Evolutionary conservation across 30 jellyfish, hydroid and myxozoan genomes (phyloP).

Genomic region (Cassiopea xamachana): DNA sequence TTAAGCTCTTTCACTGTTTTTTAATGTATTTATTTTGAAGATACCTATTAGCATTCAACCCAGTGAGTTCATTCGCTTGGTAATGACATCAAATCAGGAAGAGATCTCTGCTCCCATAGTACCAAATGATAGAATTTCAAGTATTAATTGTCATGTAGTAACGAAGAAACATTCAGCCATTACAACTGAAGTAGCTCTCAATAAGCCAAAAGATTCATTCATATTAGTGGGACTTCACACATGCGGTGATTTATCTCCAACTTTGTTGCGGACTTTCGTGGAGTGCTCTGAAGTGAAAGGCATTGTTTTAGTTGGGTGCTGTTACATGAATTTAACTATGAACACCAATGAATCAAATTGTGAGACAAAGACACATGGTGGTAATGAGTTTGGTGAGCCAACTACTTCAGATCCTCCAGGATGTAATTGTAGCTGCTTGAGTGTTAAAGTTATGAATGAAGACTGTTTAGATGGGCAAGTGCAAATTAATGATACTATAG

Average conservation of each 20-base stretch:
- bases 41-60: constrained; percentile 4
- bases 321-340: constrained; percentile 80
- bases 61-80: constrained; percentile 2
- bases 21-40: neutral
- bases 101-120: neutral
- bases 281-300: constrained; percentile 64
- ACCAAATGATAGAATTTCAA: neutral
- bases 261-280: constrained; percentile 76
- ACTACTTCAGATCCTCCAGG: neutral
- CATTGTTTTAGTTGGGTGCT: constrained; percentile 82
- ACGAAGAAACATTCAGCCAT: neutral
- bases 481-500: too few relatives aligned
- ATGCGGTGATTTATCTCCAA: constrained; percentile 90
- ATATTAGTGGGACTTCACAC: constrained; percentile 89
- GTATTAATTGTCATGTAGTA: neutral
- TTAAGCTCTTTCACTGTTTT: too few relatives aligned
- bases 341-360: neutral
- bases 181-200: neutral
- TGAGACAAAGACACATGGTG: neutral
- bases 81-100: neutral
- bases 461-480: too few relatives aligned
- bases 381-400: neutral
- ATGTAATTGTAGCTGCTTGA: too few relatives aligned
- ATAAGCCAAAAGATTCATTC: constrained; percentile 12
- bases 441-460: too few relatives aligned